phyloP scores from a whole-genome alignment of 1,140 invertebrate species.

The Tetramorium simillimum region DNA sequence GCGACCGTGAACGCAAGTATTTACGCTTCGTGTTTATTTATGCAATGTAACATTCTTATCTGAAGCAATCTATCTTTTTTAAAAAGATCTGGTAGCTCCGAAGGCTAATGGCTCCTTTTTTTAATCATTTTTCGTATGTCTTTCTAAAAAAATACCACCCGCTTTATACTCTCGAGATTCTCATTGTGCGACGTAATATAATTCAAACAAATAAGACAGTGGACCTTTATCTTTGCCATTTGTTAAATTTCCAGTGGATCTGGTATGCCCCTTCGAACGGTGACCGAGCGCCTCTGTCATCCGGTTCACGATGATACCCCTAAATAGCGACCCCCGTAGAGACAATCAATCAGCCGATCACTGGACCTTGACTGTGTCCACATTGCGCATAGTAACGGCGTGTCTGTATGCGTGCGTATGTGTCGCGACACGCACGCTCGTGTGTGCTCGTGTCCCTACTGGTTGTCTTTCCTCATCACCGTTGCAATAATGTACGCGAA shows the following conservation, averaged over 20 bases:
- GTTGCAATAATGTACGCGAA: conserved; percentile 50
- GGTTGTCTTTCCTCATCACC: conserved; percentile 63
- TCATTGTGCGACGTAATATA: neutral
- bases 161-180: neutral
- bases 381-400: conserved; percentile 80
- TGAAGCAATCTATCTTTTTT: neutral
- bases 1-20: neutral
- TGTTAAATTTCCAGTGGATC: conserved; percentile 43
- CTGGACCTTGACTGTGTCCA: conserved; percentile 85
- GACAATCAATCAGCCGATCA: conserved; percentile 85
- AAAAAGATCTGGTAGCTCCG: neutral
- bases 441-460: conserved; percentile 42
- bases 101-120: no score
- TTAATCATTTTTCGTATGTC: neutral
- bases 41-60: neutral
- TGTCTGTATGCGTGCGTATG: neutral
- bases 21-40: neutral
- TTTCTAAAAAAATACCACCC: neutral
- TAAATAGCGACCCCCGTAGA: conserved; percentile 83
- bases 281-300: conserved; percentile 68
- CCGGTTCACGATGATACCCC: conserved; percentile 82
- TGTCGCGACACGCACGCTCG: neutral
- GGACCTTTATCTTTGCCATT: neutral
- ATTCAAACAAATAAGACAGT: neutral
- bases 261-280: conserved; percentile 50